Evolutionary conservation across 2,113 vertebrate genomes (phyloP).

Genomic region (Alaudala cheleensis): DNA sequence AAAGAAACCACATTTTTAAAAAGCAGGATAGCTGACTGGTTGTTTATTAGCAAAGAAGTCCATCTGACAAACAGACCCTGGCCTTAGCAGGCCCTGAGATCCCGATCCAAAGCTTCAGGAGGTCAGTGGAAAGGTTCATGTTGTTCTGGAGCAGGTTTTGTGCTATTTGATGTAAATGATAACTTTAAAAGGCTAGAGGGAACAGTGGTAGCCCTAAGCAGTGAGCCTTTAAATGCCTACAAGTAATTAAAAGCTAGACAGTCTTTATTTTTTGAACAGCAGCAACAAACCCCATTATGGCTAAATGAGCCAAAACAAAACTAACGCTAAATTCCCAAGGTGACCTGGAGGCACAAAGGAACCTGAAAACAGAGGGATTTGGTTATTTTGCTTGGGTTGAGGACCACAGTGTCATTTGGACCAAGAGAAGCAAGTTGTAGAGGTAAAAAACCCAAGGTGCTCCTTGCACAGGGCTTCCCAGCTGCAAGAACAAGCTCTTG

Average conservation of each 20-base stretch:
- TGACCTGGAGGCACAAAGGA: accelerated
- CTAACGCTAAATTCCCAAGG: neutral
- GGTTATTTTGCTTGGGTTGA: neutral
- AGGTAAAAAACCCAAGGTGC: neutral
- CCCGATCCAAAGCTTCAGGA: neutral
- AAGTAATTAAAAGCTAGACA: neutral
- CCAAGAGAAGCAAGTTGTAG: neutral
- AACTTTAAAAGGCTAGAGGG: neutral
- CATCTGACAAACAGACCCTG: neutral
- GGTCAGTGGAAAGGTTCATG: neutral
- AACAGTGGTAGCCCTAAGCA: neutral
- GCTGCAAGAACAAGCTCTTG: neutral
- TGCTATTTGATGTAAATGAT: neutral
- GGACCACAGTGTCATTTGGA: neutral
- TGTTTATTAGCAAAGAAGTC: neutral
- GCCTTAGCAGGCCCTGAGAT: neutral
- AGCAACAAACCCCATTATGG: neutral
- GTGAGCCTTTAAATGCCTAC: neutral
- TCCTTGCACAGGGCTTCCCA: neutral
- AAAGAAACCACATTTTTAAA: neutral
- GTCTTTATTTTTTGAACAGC: neutral
- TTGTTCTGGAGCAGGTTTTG: neutral
- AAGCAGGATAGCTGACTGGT: neutral
- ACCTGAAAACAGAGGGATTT: neutral
- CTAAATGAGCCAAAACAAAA: neutral